phyloP scores from a whole-genome alignment of 2,797 vertebrate genomes.

The Pelobates cultripes region DNA sequence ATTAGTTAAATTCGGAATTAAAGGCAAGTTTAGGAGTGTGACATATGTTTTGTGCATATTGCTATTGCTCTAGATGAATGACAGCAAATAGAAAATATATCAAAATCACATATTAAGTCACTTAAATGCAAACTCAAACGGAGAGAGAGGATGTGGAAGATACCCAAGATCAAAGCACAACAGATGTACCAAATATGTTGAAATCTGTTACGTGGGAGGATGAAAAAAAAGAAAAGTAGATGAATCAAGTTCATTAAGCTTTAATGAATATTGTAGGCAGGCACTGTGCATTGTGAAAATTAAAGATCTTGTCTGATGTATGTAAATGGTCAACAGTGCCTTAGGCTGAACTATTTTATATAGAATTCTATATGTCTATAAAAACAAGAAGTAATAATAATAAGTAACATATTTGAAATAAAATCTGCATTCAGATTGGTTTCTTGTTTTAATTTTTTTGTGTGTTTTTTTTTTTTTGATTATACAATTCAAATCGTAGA shows the following conservation, averaged over 20 bases:
- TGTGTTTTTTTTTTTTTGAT: no score
- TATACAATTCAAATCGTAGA: no score
- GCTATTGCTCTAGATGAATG: conserved; percentile 43
- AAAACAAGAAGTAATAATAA: no score
- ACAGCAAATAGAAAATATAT: conserved; percentile 50
- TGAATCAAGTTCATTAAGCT: conserved; percentile 32
- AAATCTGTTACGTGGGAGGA: conserved; percentile 54
- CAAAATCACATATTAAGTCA: conserved; percentile 32
- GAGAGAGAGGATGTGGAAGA: conserved; percentile 32
- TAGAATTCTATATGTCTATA: no score
- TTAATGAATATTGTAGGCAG: conserved; percentile 17
- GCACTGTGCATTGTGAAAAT: neutral
- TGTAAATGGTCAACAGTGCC: no score
- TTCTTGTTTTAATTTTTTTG: no score
- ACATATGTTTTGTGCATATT: conserved; percentile 54
- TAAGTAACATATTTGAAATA: no score
- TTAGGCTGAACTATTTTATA: no score
- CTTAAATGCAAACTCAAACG: conserved; percentile 40
- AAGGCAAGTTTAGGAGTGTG: conserved; percentile 27
- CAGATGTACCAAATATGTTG: conserved; percentile 50
- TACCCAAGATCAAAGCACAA: conserved; percentile 36
- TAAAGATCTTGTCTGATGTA: neutral
- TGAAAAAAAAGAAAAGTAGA: conserved; percentile 30
- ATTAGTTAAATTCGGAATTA: conserved; percentile 3
- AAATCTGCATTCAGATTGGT: no score